phyloP scores from a whole-genome alignment of 2,888 invertebrate genomes.

The Resseliella maxima region DNA sequence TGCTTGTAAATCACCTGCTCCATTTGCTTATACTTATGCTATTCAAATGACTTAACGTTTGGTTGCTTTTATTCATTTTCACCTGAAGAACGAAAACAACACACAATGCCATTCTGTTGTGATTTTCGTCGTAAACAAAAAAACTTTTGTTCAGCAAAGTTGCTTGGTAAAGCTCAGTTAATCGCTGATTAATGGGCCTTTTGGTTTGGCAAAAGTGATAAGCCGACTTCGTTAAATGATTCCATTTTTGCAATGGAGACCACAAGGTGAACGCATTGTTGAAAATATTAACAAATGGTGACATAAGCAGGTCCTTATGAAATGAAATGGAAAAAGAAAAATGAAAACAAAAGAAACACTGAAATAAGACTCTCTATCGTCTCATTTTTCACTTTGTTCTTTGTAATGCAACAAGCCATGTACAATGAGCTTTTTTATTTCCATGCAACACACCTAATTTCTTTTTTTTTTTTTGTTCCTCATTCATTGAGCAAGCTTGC shows the following conservation, averaged over 20 bases:
- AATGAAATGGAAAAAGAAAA: constrained; percentile 23
- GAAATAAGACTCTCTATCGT: not conserved
- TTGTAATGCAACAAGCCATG: constrained; percentile 13
- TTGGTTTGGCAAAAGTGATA: not conserved
- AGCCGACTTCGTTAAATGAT: constrained; percentile 32
- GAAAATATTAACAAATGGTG: constrained; percentile 43
- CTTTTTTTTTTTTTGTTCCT: not conserved
- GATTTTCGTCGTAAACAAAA: not conserved
- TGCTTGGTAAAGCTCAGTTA: not conserved
- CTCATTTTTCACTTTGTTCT: not conserved
- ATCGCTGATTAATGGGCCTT: constrained; percentile 34
- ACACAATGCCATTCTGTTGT: not conserved
- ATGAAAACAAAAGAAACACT: not conserved
- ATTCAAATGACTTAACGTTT: not conserved
- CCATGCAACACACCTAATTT: not conserved
- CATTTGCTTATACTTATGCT: not conserved
- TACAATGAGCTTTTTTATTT: not conserved
- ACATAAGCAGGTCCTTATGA: not conserved
- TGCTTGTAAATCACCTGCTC: constrained; percentile 8
- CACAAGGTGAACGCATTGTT: not conserved
- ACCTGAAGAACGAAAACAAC: not conserved
- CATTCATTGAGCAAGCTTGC: not conserved
- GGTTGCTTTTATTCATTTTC: not conserved
- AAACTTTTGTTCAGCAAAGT: constrained; percentile 13
- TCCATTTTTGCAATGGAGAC: not conserved